Evolutionary conservation across 1,140 invertebrate genomes (phyloP), one percentile per base, ranked within the genome.

Genomic region (Magallana ariakensis): DNA sequence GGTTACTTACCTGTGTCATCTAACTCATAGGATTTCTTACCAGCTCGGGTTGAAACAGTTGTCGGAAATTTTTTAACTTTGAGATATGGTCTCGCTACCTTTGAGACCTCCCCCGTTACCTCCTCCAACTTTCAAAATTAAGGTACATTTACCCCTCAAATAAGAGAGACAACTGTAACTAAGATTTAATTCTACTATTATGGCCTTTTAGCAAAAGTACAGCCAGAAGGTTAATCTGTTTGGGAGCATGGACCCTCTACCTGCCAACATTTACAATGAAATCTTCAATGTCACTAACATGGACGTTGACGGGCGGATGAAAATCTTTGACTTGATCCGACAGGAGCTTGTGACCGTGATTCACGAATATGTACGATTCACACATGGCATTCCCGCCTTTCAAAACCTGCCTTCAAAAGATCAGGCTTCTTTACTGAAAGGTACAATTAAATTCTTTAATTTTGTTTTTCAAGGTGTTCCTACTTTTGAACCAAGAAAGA

Each of bases 311-410:
- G 84, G 84, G 19, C 11, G 84, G 10, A 66, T 53, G 16, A 56
- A 26, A 54, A 66, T 66, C 26, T 16, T 85, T 1, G 62, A 85
- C 9, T 5, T 55, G 1, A 70, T 60, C 57, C 62, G 84, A 10
- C 55, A 26, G n/a, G 55, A 70, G 33, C 55, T 85, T 9, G 84
- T 75, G 13, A 66, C 54, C 26, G 66, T 75, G 7, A 85, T 85
- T 22, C 62, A 80, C 16, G 54, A 85, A 75, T 85, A 85, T 56
- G 84, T 85, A 6, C 46, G 70, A 9, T 85, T 85, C 22, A 75
- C 62, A 10, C 84, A 75, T 1, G 70, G 55, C 16, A 85, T 85
- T 54, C 84, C 84, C 22, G 84, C 55, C 10, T 85, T 85, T 53
- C 15, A 33, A 54, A 55, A 85, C 7, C 66, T 85, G 8, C 84